These are phyloP conservation scores for Cyrtorhinus lividipennis DNA, from an alignment of 1,140 invertebrate genomes.

Conservation along the genomic window DNA sequence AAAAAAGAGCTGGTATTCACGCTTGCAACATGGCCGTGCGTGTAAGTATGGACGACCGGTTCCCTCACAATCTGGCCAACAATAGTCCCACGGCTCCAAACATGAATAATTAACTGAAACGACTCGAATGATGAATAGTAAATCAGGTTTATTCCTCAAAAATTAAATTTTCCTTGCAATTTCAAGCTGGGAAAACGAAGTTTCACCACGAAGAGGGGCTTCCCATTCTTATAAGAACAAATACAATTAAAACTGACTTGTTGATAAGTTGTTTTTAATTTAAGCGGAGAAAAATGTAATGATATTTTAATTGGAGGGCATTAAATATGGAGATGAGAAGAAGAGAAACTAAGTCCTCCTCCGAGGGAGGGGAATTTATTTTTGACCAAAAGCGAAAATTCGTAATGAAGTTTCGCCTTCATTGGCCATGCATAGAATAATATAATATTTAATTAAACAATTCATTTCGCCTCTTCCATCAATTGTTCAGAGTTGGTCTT, in stretches of 20 bases:
- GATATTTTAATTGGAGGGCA: constrained; percentile 18
- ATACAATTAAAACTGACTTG: constrained; percentile 11
- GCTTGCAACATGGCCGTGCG: too few species aligned
- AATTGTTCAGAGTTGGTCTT: constrained; percentile 15
- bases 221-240: not conserved
- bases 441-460: constrained; percentile 24
- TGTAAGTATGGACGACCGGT: too few species aligned
- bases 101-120: too few species aligned
- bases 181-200: not conserved
- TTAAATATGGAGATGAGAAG: constrained; percentile 6
- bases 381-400: constrained; percentile 15
- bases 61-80: too few species aligned
- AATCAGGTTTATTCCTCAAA: too few species aligned
- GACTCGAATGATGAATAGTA: too few species aligned
- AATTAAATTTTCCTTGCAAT: too few species aligned
- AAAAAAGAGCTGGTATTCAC: too few species aligned
- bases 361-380: constrained; percentile 9
- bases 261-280: constrained; percentile 21
- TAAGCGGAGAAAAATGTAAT: constrained; percentile 17
- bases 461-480: constrained; percentile 21
- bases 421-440: constrained; percentile 23
- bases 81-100: too few species aligned
- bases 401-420: constrained; percentile 16
- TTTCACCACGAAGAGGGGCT: not conserved
- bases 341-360: not conserved